These are phyloP conservation scores for Leptura quadrifasciata DNA, from an alignment of 2,888 invertebrate species.

Conservation along the genomic window DNA sequence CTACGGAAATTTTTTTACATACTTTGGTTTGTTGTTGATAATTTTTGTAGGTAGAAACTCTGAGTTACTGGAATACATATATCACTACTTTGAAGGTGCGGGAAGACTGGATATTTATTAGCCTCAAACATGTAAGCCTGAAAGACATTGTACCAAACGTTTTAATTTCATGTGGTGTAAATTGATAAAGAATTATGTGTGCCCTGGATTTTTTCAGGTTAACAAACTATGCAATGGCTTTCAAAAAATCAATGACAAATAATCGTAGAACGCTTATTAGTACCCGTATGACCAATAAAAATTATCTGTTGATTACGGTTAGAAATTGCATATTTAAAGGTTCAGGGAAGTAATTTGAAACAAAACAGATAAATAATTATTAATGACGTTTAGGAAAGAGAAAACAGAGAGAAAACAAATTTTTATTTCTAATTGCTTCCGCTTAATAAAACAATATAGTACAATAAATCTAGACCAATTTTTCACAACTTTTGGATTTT, in stretches of 20 bases:
- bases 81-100: no score
- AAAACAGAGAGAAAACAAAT: background rate
- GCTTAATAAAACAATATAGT: no score
- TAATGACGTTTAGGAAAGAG: background rate
- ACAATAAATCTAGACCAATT: no score
- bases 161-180: background rate
- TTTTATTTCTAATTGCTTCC: background rate
- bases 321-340: conserved; percentile 21
- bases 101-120: no score
- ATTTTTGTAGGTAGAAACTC: no score
- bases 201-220: conserved; percentile 17
- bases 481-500: no score
- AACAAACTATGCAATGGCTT: conserved; percentile 16
- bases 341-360: conserved; percentile 8
- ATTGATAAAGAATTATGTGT: background rate
- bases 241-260: conserved; percentile 24
- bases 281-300: conserved; percentile 27
- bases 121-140: no score
- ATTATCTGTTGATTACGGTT: conserved; percentile 13
- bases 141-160: no score
- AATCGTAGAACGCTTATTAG: conserved; percentile 12
- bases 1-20: no score
- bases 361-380: background rate
- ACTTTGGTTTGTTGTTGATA: no score
- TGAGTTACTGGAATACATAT: no score